phyloP scores from a whole-genome alignment of 2,888 invertebrate genomes.

The Drosophila mimetica region DNA sequence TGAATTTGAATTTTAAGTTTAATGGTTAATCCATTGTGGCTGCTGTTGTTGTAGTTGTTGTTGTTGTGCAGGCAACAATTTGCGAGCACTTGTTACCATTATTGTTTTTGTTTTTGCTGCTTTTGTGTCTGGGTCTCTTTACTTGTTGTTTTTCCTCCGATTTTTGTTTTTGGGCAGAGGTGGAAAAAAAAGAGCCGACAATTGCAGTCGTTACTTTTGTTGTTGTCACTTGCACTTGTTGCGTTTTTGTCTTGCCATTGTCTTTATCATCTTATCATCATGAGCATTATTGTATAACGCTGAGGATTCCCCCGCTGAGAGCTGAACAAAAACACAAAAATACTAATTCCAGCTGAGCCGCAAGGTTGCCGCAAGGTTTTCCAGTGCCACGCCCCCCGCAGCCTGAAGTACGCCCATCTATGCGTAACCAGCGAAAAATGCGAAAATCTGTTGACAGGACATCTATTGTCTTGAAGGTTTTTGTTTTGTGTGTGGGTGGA shows the following conservation, averaged over 20 bases:
- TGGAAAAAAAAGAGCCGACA: slow-evolving; percentile 16
- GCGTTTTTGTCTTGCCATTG: slow-evolving; percentile 6
- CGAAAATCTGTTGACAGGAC: slow-evolving; percentile 11
- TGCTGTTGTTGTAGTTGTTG: slow-evolving; percentile 50
- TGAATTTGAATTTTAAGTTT: slow-evolving; percentile 82
- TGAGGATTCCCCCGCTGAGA: slow-evolving; percentile 22
- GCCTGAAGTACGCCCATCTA: slow-evolving; percentile 9
- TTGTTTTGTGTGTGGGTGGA: slow-evolving; percentile 46
- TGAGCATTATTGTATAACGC: slow-evolving; percentile 61
- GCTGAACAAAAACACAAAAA: not conserved
- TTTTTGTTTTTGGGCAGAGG: slow-evolving; percentile 2
- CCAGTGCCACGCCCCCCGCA: slow-evolving; percentile 51
- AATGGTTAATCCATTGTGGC: slow-evolving; percentile 72
- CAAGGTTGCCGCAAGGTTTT: slow-evolving; percentile 10
- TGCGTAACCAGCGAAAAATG: slow-evolving; percentile 1
- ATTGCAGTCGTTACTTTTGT: slow-evolving; percentile 27
- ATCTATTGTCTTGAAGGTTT: slow-evolving; percentile 37
- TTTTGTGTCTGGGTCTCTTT: slow-evolving; percentile 22
- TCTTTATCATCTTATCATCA: slow-evolving; percentile 6
- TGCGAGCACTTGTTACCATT: slow-evolving; percentile 71
- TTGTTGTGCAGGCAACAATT: slow-evolving; percentile 58
- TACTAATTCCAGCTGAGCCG: slow-evolving; percentile 30
- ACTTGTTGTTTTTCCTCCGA: not conserved
- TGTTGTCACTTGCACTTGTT: slow-evolving; percentile 74
- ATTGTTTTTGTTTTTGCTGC: slow-evolving; percentile 41